Base-by-base conservation (phyloP, 2,113 vertebrate species). In the Sardina pilchardus region DNA sequence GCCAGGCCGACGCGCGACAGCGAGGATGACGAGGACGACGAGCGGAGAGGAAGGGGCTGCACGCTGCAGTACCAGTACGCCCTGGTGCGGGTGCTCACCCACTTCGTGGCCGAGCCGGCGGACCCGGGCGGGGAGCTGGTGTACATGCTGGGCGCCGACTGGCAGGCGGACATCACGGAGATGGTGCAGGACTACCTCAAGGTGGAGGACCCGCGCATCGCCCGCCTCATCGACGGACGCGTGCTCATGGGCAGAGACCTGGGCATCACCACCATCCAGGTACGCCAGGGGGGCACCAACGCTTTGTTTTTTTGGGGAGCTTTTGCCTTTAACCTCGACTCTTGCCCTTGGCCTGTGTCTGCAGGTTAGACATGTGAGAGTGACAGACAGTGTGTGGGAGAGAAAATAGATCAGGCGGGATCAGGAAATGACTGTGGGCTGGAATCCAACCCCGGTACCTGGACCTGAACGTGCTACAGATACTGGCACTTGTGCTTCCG, bases 31-130 rank as follows among this genome's bases (percentile, higher is more conserved):
- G 98, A 99, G 0, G 98, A 99, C 0, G 98, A 99, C 3, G 98
- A 99, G 91, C 96, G 92, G 89, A 97, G 95, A 75, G 97, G 97
- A 9, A 94, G 93, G 81, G 98, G 98, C 1, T 99, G 98, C 85
- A 95, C 97, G 9, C 96, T 99, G 16, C 98, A 99, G 95, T 99
- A 99, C 90, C 98, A 99, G 93, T 97, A 97, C 0, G 97, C 98
- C 85, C 85, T 94, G 87, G 97, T 99, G 53, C 95, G 97, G 0
- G 97, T 99, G 6, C 97, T 99, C 81, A 99, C 98, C 0, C 97
- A 99, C 91, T 98, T 99, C 19, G 98, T 98, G 44, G 96, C 98
- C 0, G 98, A 99, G 82, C 94, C 95, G 0, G 93, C 96, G 0
- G 96, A 96, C 83, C 26, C 90, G 0, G 94, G 96, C 4, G 96